A percentile compares a stretch with the other conserved stretches of the same genome.
phyloP scores from a whole-genome alignment of 2,888 invertebrate species.

The Shargacucullia verbasci region DNA sequence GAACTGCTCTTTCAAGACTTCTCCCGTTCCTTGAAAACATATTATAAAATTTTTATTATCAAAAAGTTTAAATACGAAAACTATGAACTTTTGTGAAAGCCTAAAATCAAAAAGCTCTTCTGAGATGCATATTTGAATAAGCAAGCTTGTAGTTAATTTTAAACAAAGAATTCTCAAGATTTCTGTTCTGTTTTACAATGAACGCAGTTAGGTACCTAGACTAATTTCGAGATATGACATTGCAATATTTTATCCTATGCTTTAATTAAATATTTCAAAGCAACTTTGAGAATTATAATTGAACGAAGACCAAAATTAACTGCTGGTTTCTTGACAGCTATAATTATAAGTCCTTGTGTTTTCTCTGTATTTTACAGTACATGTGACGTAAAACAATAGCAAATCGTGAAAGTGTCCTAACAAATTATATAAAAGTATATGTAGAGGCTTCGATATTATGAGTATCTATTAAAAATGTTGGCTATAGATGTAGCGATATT shows the following conservation, averaged over 20 bases:
- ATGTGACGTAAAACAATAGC: conserved; percentile 13
- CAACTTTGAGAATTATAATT: conserved; percentile 46
- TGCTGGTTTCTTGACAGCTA: conserved; percentile 44
- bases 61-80: too few species aligned
- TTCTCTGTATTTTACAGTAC: not conserved
- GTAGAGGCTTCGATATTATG: not conserved
- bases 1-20: too few species aligned
- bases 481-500: conserved; percentile 49
- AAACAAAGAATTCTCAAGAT: not conserved
- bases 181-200: too few species aligned
- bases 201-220: conserved; percentile 1
- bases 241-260: conserved; percentile 37
- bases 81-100: too few species aligned
- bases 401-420: too few species aligned
- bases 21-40: too few species aligned
- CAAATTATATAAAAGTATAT: too few species aligned
- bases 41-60: too few species aligned
- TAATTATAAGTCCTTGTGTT: conserved; percentile 23
- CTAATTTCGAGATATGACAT: conserved; percentile 20
- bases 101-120: too few species aligned
- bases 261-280: conserved; percentile 41
- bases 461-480: conserved; percentile 18
- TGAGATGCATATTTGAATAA: too few species aligned
- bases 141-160: not conserved
- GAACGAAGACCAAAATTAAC: conserved; percentile 44